These are phyloP conservation scores for Actinemys pallida DNA, from an alignment of 2,113 vertebrate genomes.

Conservation along the genomic window DNA sequence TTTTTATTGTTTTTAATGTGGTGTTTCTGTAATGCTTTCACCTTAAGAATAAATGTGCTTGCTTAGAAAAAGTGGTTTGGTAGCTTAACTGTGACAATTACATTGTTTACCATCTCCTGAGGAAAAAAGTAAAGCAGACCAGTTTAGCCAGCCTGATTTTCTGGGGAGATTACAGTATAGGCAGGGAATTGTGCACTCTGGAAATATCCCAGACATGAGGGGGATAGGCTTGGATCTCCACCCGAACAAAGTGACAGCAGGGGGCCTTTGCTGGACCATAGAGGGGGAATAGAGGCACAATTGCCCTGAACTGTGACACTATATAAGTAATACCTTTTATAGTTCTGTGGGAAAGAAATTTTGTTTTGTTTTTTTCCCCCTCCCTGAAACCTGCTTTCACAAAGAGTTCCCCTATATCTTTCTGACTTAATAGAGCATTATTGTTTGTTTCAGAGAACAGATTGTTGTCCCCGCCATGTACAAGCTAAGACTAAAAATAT, in stretches of 20 bases:
- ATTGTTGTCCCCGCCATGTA: neutral
- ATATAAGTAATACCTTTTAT: neutral
- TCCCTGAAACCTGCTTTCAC: neutral
- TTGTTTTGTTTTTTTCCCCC: neutral
- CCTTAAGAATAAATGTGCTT: neutral
- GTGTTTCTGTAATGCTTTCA: neutral
- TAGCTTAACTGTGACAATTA: neutral
- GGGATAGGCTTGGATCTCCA: too few species aligned
- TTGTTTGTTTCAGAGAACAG: neutral
- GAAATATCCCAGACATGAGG: neutral
- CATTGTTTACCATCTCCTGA: neutral
- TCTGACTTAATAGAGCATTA: neutral
- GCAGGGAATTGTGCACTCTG: neutral
- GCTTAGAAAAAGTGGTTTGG: neutral
- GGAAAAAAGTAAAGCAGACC: neutral
- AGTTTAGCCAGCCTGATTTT: neutral
- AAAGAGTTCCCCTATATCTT: neutral
- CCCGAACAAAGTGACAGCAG: too few species aligned
- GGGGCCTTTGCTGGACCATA: too few species aligned
- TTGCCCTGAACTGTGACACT: neutral
- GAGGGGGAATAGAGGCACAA: neutral
- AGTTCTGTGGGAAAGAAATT: neutral
- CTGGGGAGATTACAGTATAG: neutral
- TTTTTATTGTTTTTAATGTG: neutral
- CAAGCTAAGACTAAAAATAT: neutral